Evolutionary conservation across 2,113 vertebrate species (phyloP).

Genomic region (Cacatua alba): DNA sequence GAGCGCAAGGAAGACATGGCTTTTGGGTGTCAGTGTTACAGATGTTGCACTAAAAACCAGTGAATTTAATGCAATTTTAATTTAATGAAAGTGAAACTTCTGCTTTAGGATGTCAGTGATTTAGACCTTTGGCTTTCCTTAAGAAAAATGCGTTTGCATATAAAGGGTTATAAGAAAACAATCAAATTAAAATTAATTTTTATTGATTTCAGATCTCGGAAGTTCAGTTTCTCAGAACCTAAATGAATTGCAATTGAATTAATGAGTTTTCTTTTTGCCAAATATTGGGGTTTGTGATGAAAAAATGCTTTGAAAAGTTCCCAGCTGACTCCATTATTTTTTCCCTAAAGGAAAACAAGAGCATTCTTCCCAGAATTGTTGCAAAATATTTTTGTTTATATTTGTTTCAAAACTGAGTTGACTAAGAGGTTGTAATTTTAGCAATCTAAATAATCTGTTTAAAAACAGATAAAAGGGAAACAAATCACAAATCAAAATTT

Average conservation of each 20-base stretch:
- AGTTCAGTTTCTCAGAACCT: background rate
- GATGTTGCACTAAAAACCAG: background rate
- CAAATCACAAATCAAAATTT: background rate
- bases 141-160: background rate
- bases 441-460: background rate
- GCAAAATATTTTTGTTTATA: background rate
- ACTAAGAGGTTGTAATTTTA: background rate
- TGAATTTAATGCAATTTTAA: background rate
- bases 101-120: background rate
- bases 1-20: accelerated
- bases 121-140: background rate
- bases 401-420: constrained; percentile 14
- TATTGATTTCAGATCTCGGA: background rate
- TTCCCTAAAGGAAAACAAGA: background rate
- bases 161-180: background rate
- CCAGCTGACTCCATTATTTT: background rate
- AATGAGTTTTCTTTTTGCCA: background rate
- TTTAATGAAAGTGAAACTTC: background rate
- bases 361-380: background rate
- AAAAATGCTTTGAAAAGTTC: background rate
- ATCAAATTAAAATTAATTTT: background rate
- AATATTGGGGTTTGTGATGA: background rate
- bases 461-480: background rate
- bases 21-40: background rate
- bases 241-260: background rate